Evolutionary conservation across 2,797 vertebrate species (phyloP), one percentile per base, ranked within the genome.

Genomic region (Antrozous pallidus): DNA sequence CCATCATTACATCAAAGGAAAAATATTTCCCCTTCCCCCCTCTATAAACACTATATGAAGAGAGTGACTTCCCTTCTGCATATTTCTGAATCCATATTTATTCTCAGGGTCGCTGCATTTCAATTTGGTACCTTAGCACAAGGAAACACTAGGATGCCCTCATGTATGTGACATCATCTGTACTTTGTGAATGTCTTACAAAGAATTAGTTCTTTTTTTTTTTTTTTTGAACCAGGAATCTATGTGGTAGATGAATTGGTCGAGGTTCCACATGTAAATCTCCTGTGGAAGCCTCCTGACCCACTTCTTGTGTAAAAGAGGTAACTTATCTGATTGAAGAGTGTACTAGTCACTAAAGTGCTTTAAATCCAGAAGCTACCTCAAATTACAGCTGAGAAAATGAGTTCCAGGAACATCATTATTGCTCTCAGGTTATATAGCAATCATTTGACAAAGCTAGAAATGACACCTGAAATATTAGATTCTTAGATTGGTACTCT

Each of bases 81-180:
- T 73, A 54, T 78, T 70, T 92, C 36, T 88, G 40, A 5, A 42
- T 38, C 38, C 16, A 36, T 69, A 17, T 83, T 61, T 78, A 77
- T 92, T 90, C 28, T 87, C 9, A 67, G 65, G 14, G 36, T 28
- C 74, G 12, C n/a, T 91, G 51, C 58, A 42, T 95, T 92, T 94
- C 56, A 79, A 0, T 13, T 61, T 2, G 13, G 14, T 31, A 28
- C 28, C 9, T 85, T 82, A 78, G 58, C 0, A 58, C 31, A 78
- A 38, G 67, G 14, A 88, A 81, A 71, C 26, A 31, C 8, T 67
- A 45, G 12, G 1, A 31, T 61, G 28, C 16, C 6, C 6, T 78
- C 80, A 75, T 94, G 13, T 63, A 4, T 82, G 17, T 75, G 49
- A 36, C 6, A 33, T 78, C 22, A 42, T n/a, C n/a, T 91, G 28